Base-by-base conservation (phyloP, 2,888 invertebrate genomes). In the Lampropteryx suffumata region DNA sequence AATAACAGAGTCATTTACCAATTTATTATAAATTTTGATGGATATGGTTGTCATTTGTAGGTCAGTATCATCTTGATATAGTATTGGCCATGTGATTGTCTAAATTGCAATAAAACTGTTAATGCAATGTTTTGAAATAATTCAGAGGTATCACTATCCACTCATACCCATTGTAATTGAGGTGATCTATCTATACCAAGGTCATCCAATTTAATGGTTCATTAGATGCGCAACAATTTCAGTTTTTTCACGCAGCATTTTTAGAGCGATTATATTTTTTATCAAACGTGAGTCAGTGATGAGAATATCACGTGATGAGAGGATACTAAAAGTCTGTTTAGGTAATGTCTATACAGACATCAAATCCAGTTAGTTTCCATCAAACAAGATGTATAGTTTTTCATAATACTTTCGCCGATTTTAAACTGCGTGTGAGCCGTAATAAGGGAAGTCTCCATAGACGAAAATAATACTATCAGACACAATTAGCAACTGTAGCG, bases 151-250 rank as follows among this genome's bases (percentile, higher is more conserved):
- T 17, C 17, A 3, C 13, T 33, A 33, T 12, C 37, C 17, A 32
- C 14, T 10, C 33, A 14, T 27, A 11, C 28, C 2, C 29, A 17
- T 17, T 17, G 4, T 4, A 17, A 41, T 46, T 32, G 36, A 30
- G 35, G 49, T 49, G n/a, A n/a, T n/a, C n/a, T 17, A 17, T 34
- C 32, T 37, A 9, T 30, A 32, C 13, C 57, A 47, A 57, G 53
- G 57, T 41, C 49, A 32, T 13, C 30, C 40, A 47, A 56, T 57
- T 54, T 61, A 51, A 54, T 51, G 55, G 55, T 54, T 56, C 17
- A 17, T 17, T 17, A 3, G 47, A 60, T 44, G 47, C 44, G 39
- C 41, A 34, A 37, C 45, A 17, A 57, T 45, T 44, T 51, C 10
- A 44, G 35, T 44, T 51, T 50, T 50, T 57, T 55, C 48, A 43